These are phyloP conservation scores for Erythrolamprus reginae DNA, from an alignment of 2,113 vertebrate genomes.

Conservation along the genomic window DNA sequence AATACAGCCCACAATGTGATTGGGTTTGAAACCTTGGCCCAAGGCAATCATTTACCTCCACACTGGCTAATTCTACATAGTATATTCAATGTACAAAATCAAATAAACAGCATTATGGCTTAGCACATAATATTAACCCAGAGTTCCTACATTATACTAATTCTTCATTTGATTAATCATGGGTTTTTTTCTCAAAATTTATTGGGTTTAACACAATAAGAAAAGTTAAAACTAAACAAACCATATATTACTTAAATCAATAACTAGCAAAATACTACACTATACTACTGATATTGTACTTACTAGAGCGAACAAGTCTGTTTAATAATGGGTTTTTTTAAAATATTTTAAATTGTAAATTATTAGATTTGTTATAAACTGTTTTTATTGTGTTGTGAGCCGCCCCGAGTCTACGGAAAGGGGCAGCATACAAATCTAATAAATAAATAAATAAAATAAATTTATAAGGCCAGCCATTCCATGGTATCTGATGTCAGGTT, in stretches of 20 bases:
- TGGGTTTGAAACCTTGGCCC: too few species aligned
- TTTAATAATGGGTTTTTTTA: too few species aligned
- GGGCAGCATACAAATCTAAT: too few species aligned
- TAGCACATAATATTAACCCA: background rate
- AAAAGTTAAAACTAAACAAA: background rate
- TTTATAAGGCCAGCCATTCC: background rate
- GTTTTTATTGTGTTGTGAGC: too few species aligned
- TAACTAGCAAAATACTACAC: background rate
- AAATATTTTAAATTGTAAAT: too few species aligned
- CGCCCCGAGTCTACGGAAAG: too few species aligned
- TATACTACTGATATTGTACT: background rate
- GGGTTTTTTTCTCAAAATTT: background rate
- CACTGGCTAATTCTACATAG: background rate
- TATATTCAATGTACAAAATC: background rate
- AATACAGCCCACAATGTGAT: too few species aligned
- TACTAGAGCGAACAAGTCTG: too few species aligned
- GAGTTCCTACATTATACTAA: background rate
- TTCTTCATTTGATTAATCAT: background rate
- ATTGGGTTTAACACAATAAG: background rate
- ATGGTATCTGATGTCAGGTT: background rate
- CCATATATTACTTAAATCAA: background rate
- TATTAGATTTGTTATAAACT: too few species aligned
- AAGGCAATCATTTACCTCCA: background rate
- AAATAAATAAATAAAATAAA: too few species aligned
- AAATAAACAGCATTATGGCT: background rate